Base-by-base conservation (phyloP, 2,888 invertebrate species). In the Allygus modestus region DNA sequence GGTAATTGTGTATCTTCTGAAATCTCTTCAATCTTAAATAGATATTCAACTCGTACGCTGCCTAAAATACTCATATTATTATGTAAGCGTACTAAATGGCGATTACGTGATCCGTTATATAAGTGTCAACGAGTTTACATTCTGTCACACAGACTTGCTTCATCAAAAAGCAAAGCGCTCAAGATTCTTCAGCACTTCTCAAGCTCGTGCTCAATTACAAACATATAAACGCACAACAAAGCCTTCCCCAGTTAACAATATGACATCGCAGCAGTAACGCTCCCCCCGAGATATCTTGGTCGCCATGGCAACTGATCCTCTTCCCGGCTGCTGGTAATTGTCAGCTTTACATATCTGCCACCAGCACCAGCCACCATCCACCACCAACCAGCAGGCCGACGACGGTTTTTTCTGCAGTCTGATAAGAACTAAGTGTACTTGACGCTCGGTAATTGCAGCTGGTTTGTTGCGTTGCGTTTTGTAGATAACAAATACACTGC, bases 341-440 rank as follows among this genome's bases (percentile, higher is more conserved):
- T 65, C 65, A 65, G 65, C 65, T 65, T 65, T 65, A 65, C 65
- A 65, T 65, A 65, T 65, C 65, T 65, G 15, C 65, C 65, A 65
- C 65, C 65, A 65, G 58, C 51, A n/a, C n/a, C n/a, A n/a, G n/a
- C n/a, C n/a, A n/a, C n/a, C n/a, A n/a, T n/a, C n/a, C n/a, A 23
- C 20, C 58, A 17, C 51, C 20, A 23, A 9, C n/a, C n/a, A n/a
- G n/a, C n/a, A n/a, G n/a, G 41, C 7, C 20, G 58, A 20, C 58
- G 2, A 2, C 58, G 7, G 58, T 58, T 58, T 58, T 58, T 58
- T 58, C 37, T 37, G n/a, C 37, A 7, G 46, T 2, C 23, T 23
- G 58, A 58, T 58, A 58, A 58, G 20, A 51, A n/a, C 7, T 58
- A 58, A 58, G 58, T 23, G 58, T 58, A 23, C 58, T 58, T 23